These are phyloP conservation scores for Cryptocephalus primarius DNA, from an alignment of 2,888 invertebrate genomes.

Conservation along the genomic window DNA sequence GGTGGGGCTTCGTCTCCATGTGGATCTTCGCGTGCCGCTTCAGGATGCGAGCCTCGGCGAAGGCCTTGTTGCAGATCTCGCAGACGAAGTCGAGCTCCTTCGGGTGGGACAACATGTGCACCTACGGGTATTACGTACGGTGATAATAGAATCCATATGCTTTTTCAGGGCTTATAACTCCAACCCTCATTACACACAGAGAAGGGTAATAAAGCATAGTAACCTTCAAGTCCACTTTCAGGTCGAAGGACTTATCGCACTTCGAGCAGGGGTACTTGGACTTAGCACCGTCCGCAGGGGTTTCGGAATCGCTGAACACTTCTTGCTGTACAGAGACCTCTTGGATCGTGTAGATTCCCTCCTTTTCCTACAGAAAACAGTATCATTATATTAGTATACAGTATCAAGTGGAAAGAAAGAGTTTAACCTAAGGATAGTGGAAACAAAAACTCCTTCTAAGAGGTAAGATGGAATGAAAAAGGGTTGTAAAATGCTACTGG, in stretches of 20 bases:
- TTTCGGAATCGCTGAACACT: neutral
- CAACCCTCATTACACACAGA: too few species aligned
- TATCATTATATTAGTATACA: neutral
- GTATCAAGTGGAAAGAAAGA: neutral
- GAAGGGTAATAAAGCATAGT: too few species aligned
- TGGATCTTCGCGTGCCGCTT: slow-evolving; percentile 40
- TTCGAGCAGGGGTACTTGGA: slow-evolving; percentile 33
- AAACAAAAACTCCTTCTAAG: too few species aligned
- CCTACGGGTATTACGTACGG: slow-evolving; percentile 14
- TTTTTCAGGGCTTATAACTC: too few species aligned
- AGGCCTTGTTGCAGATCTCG: slow-evolving; percentile 34
- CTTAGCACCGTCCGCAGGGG: slow-evolving; percentile 6
- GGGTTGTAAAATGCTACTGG: too few species aligned
- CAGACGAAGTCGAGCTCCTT: slow-evolving; percentile 34
- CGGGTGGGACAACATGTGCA: slow-evolving; percentile 37
- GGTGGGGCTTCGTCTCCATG: slow-evolving; percentile 37
- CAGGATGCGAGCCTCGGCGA: slow-evolving; percentile 35
- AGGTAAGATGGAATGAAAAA: too few species aligned
- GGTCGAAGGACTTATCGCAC: slow-evolving; percentile 31
- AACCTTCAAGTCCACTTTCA: slow-evolving; percentile 36
- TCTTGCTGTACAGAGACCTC: neutral
- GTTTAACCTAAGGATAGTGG: neutral
- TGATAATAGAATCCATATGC: neutral
- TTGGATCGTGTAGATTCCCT: neutral
- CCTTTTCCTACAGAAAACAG: neutral